phyloP scores from a whole-genome alignment of 2,113 vertebrate species.

The Chitala chitala region DNA sequence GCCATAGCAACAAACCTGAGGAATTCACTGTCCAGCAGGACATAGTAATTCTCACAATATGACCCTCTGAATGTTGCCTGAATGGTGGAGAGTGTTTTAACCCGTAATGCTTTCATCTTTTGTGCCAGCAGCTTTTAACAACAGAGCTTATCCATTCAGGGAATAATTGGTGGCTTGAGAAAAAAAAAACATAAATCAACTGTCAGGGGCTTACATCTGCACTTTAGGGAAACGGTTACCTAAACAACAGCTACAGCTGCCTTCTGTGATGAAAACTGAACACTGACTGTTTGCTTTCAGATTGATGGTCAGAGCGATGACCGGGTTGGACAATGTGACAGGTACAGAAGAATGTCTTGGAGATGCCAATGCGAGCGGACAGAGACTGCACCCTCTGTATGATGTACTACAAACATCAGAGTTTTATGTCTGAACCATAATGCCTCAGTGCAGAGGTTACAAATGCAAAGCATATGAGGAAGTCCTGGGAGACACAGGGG shows the following conservation, averaged over 20 bases:
- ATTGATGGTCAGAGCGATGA: background rate
- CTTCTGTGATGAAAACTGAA: background rate
- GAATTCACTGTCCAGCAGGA: background rate
- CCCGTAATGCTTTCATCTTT: background rate
- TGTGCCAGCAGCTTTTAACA: background rate
- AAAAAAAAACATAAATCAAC: background rate
- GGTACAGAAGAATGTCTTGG: background rate
- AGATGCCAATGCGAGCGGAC: no score
- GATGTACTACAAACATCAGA: no score
- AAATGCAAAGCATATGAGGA: no score
- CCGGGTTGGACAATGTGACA: background rate
- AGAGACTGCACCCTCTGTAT: no score
- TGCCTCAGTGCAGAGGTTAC: no score
- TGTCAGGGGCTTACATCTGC: background rate
- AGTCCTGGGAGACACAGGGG: no score
- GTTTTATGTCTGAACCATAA: no score
- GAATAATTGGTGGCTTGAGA: background rate
- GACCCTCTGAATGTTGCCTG: background rate
- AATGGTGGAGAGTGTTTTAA: background rate
- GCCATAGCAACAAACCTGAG: constrained; percentile 14
- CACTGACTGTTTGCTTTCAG: background rate
- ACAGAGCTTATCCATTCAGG: background rate
- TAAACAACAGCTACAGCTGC: background rate
- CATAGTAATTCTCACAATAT: background rate
- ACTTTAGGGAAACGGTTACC: background rate